A percentile compares a stretch with the other conserved stretches of the same genome.
Conservation (phyloP, 2,113 vertebrate genomes). For the Crotalus viridis region DNA sequence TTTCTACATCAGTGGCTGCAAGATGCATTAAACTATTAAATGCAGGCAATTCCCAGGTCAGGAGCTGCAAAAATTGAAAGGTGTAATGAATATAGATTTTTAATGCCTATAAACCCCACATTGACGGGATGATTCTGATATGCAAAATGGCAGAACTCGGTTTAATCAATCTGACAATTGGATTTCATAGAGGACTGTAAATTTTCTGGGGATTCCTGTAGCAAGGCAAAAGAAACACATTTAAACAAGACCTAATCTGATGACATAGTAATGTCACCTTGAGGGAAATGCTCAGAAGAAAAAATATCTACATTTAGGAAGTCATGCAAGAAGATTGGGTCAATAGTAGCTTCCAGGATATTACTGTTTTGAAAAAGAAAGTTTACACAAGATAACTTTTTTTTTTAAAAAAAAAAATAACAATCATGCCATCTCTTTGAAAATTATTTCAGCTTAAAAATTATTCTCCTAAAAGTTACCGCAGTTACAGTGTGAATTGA, state of each 20-base stretch:
- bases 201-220: conserved; percentile 7
- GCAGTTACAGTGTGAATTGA: not conserved
- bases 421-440: not conserved
- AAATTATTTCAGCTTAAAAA: not conserved
- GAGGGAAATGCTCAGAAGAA: conserved; percentile 1
- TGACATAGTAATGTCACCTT: not conserved
- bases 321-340: not conserved
- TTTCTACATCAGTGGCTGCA: conserved; percentile 46
- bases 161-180: not conserved
- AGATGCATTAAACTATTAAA: conserved; percentile 57
- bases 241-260: conserved; percentile 24
- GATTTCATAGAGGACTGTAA: not conserved
- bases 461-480: not conserved
- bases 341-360: not conserved
- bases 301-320: not conserved
- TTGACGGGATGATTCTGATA: not conserved
- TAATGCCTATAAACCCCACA: conserved; percentile 34
- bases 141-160: not conserved
- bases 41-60: conserved; percentile 46
- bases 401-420: not conserved
- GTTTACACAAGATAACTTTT: not conserved
- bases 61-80: conserved; percentile 52
- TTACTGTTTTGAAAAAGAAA: conserved; percentile 1
- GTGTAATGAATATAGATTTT: conserved; percentile 45
- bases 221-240: conserved; percentile 29